A percentile compares a stretch with the other conserved stretches of the same genome.
These are phyloP conservation scores for Gymnocheta viridis DNA, from an alignment of 2,888 invertebrate species.

Conservation along the genomic window DNA sequence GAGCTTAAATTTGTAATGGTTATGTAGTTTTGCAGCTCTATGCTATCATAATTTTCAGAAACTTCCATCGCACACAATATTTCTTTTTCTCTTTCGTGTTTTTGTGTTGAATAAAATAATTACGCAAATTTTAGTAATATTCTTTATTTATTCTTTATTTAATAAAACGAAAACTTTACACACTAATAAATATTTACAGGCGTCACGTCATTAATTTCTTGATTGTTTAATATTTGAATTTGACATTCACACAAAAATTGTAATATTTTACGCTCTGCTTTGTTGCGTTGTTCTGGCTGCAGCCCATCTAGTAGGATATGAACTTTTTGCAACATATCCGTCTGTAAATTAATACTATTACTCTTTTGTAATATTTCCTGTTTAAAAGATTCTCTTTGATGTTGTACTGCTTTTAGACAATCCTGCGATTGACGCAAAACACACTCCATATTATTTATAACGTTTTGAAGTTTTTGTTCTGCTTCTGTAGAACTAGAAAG, in stretches of 20 bases:
- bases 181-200: constrained; percentile 64
- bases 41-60: too few relatives aligned
- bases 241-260: constrained; percentile 79
- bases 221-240: constrained; percentile 77
- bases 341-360: constrained; percentile 46
- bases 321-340: constrained; percentile 72
- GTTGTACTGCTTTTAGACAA: constrained; percentile 70
- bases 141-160: constrained; percentile 34
- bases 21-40: too few relatives aligned
- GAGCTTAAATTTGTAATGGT: too few relatives aligned
- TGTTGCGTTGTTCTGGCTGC: constrained; percentile 70
- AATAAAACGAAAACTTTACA: constrained; percentile 27
- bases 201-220: constrained; percentile 77
- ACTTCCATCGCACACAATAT: too few relatives aligned
- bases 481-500: constrained; percentile 47
- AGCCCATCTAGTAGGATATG: constrained; percentile 74
- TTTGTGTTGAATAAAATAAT: too few relatives aligned
- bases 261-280: constrained; percentile 78
- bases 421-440: constrained; percentile 77
- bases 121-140: not conserved
- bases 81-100: too few relatives aligned
- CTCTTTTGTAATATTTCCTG: constrained; percentile 66
- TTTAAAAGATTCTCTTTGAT: constrained; percentile 67
- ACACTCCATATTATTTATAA: constrained; percentile 77
- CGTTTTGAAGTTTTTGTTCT: constrained; percentile 73